Percentiles rank a stretch among this genome's conserved stretches.
Conservation (phyloP, 1,140 invertebrate species). For the Aphaenogaster ashmeadi region DNA sequence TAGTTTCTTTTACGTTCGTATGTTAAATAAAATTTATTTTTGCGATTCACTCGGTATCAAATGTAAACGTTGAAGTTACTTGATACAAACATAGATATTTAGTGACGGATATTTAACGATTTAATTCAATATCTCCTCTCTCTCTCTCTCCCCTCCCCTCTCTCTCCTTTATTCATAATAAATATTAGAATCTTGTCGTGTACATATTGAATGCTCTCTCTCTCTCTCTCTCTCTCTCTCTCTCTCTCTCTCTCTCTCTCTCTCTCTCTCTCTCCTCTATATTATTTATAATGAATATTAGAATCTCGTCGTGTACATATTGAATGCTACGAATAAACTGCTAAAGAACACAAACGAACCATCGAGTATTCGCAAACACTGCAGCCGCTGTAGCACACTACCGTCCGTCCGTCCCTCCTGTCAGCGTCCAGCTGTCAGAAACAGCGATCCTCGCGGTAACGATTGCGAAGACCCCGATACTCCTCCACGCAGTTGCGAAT, state of each 20-base stretch:
- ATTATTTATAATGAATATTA: not conserved
- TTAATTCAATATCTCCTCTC: not conserved
- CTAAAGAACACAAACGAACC: conserved; percentile 79
- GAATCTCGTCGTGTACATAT: not conserved
- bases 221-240: not conserved
- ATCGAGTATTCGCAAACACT: conserved; percentile 86
- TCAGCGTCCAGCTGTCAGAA: conserved; percentile 84
- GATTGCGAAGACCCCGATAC: conserved; percentile 80
- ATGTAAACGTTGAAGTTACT: not conserved
- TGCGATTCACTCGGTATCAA: not conserved
- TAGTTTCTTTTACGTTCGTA: not conserved
- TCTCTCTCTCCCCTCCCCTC: no score
- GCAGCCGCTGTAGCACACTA: conserved; percentile 85
- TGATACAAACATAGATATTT: not conserved
- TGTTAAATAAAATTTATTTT: not conserved
- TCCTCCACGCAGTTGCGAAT: conserved; percentile 82
- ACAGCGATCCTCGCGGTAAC: conserved; percentile 75
- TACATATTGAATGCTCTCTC: not conserved
- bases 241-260: not conserved
- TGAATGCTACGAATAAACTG: conserved; percentile 35
- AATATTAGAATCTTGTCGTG: not conserved
- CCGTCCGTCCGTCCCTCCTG: conserved; percentile 81
- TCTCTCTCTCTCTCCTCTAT: not conserved
- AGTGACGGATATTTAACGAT: not conserved
- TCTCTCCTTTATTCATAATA: not conserved